Evolutionary conservation across 1,140 invertebrate species (phyloP).

Genomic region (Zaprionus capensis): DNA sequence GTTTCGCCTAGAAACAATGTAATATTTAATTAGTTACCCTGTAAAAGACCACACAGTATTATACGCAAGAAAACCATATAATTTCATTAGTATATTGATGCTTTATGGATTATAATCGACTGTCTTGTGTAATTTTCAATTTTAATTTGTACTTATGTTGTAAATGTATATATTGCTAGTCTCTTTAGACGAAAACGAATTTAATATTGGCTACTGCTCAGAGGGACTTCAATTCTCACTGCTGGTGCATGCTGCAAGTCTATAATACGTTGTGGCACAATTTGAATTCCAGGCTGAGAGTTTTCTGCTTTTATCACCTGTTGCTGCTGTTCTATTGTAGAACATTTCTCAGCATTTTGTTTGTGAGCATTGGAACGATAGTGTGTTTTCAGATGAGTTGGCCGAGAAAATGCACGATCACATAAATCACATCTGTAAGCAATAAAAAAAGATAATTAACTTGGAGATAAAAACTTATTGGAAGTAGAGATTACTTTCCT

Average conservation of each 20-base stretch:
- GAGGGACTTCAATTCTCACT: constrained; percentile 42
- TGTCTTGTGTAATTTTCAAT: neutral
- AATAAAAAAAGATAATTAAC: neutral
- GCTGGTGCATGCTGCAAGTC: constrained; percentile 2
- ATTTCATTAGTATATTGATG: neutral
- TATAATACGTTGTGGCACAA: neutral
- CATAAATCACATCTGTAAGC: constrained; percentile 62
- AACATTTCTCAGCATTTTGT: constrained; percentile 59
- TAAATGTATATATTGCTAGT: neutral
- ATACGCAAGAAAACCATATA: neutral
- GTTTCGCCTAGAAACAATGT: neutral
- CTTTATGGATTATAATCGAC: neutral
- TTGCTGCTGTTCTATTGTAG: neutral
- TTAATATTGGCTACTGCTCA: constrained; percentile 20
- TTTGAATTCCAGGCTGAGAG: neutral
- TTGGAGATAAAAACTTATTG: neutral
- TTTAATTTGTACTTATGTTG: neutral
- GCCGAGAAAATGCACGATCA: constrained; percentile 62
- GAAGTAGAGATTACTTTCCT: constrained; percentile 27
- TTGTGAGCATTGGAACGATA: constrained; percentile 71
- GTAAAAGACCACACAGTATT: neutral
- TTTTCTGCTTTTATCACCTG: neutral
- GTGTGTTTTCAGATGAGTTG: constrained; percentile 66
- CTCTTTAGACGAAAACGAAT: neutral
- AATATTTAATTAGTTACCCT: neutral